A percentile compares a stretch with the other conserved stretches of the same genome.
These are phyloP conservation scores for Oceanodroma leucorhoa DNA, from an alignment of 2,797 vertebrate species.

Conservation along the genomic window DNA sequence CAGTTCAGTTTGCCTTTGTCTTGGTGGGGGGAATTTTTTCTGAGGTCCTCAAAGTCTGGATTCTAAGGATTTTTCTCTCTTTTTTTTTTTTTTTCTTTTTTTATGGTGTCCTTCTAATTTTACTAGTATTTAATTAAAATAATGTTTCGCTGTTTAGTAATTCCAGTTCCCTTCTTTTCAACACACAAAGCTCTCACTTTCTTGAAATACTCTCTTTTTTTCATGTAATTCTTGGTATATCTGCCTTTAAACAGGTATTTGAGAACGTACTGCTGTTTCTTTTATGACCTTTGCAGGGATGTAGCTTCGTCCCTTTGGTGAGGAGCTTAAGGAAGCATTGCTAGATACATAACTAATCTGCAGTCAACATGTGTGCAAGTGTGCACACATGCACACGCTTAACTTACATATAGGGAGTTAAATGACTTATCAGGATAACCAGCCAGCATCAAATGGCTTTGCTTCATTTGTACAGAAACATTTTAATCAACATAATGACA, in stretches of 20 bases:
- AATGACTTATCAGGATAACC: not conserved
- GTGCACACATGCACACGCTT: not conserved
- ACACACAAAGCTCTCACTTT: not conserved
- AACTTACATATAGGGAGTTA: not conserved
- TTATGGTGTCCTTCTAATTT: not conserved
- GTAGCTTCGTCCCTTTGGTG: not conserved
- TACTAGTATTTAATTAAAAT: not conserved
- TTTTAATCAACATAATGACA: not conserved
- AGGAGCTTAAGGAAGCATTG: not conserved
- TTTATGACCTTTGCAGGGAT: not conserved
- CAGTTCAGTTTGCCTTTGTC: not conserved
- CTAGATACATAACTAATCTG: not conserved
- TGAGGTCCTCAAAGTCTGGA: not conserved
- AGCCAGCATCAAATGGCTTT: not conserved
- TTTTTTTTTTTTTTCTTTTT: not conserved
- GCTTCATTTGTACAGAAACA: not conserved
- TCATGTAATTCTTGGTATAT: not conserved
- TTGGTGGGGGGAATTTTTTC: not conserved
- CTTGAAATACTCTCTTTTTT: not conserved
- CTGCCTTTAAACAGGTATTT: not conserved
- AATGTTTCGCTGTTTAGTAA: not conserved
- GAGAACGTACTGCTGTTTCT: not conserved
- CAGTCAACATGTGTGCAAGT: not conserved
- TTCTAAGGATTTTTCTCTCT: not conserved
- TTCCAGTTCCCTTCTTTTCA: not conserved